Evolutionary conservation across 1,140 invertebrate genomes (phyloP), one percentile per base, ranked within the genome.

Genomic region (Subanguina moxae): DNA sequence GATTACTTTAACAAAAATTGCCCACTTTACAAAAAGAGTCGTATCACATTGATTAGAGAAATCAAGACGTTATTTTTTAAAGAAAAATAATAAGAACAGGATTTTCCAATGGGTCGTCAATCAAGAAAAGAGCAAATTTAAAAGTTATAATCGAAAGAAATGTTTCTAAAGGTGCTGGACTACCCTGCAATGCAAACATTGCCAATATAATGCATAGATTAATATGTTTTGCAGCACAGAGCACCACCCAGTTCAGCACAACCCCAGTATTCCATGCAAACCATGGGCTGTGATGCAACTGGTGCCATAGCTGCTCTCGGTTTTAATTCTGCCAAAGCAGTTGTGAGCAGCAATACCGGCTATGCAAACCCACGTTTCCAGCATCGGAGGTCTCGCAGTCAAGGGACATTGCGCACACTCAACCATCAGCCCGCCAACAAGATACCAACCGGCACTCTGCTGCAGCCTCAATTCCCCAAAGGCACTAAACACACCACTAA

Each of bases 401-500:
- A 63, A 62, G 61, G 72, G 61, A 85, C 84, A 8, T 83, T 85
- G 58, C 87, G 89, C 19, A 95, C 93, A 91, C 84, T 97, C 1
- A 92, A 95, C 83, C 94, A 97, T 78, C 87, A 89, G 62, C 89
- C 92, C 1, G 86, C 87, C 42, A 80, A 83, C 73, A 79, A 79
- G 17, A 73, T 86, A 42, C 83, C 85, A 27, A 78, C 81, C 38
- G 90, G 89, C n/a, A 95, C 93, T 0, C 88, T 95, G 15, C 85
- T 95, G 73, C 91, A 94, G 81, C 92, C 93, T 0, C 85, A 87
- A 43, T 88, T 94, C 78, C 88, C 88, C 42, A 89, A 90, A 78
- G 88, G 89, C 67, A 90, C 91, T 80, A 92, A 92, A 0, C 87
- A 95, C 0, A 89, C 88, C 0, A 91, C 90, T 78, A 83, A 96